These are phyloP conservation scores for Scalopus aquaticus DNA, from an alignment of 2,113 vertebrate genomes.

Conservation along the genomic window DNA sequence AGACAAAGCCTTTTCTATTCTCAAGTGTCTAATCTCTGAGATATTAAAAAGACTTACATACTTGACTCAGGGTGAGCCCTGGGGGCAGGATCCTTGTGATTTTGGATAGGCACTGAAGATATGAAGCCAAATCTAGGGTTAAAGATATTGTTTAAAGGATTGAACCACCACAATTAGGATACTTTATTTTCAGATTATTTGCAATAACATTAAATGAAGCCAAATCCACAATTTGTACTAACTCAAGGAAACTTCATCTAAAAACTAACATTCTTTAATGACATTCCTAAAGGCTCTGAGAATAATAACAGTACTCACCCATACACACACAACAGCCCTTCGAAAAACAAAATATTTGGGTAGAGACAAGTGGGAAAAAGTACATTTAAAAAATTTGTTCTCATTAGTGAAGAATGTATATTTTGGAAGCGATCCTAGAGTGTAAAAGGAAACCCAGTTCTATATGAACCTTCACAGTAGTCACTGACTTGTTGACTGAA, in stretches of 20 bases:
- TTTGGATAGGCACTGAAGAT: not conserved
- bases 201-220: not conserved
- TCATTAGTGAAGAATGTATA: not conserved
- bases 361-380: not conserved
- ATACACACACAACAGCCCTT: not conserved
- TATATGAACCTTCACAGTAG: not conserved
- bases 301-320: not conserved
- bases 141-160: not conserved
- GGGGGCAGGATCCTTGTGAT: not conserved
- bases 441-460: not conserved
- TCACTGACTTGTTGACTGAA: not conserved
- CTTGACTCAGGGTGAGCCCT: accelerated
- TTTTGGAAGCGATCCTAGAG: slow-evolving; percentile 22
- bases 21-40: not conserved
- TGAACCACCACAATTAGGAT: not conserved
- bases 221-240: not conserved
- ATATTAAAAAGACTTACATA: not conserved
- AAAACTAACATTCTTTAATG: slow-evolving; percentile 45
- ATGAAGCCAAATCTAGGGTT: not conserved
- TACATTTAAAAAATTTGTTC: not conserved
- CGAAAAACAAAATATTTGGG: slow-evolving; percentile 46
- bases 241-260: not conserved
- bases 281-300: slow-evolving; percentile 20
- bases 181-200: slow-evolving; percentile 41
- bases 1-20: not conserved